Conservation (phyloP, 2,888 invertebrate genomes). For the Nasonovia ribisnigri region DNA sequence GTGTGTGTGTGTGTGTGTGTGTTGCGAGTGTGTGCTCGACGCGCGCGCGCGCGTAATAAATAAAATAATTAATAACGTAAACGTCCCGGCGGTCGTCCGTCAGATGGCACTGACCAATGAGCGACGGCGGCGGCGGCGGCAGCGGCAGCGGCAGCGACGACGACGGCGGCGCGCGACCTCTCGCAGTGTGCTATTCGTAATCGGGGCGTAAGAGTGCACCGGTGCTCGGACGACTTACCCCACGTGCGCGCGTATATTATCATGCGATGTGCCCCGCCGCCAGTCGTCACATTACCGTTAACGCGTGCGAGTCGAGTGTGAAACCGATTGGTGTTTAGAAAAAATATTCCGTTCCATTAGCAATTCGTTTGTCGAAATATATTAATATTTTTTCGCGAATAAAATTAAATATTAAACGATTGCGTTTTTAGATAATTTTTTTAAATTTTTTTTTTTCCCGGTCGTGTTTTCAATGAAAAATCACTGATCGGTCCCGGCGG, state of each 20-base stretch:
- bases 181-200: constrained; percentile 64
- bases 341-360: not conserved
- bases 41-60: not conserved
- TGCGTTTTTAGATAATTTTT: not conserved
- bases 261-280: constrained; percentile 42
- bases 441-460: not conserved
- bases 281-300: constrained; percentile 28
- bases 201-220: constrained; percentile 65
- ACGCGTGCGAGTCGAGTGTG: constrained; percentile 28
- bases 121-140: constrained; percentile 15
- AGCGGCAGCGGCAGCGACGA: constrained; percentile 16
- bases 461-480: not conserved
- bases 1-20: not conserved
- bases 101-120: constrained; percentile 64
- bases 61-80: constrained; percentile 29
- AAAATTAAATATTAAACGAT: not conserved
- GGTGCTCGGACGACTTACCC: constrained; percentile 64
- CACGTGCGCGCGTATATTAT: constrained; percentile 60
- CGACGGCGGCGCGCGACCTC: constrained; percentile 54
- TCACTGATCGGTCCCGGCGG: not conserved
- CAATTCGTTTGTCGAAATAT: not conserved
- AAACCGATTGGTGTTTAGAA: not conserved
- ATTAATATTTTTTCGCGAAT: not conserved
- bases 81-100: constrained; percentile 54
- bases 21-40: no score